Conservation (phyloP, 2,113 vertebrate genomes). For the Sorex araneus region DNA sequence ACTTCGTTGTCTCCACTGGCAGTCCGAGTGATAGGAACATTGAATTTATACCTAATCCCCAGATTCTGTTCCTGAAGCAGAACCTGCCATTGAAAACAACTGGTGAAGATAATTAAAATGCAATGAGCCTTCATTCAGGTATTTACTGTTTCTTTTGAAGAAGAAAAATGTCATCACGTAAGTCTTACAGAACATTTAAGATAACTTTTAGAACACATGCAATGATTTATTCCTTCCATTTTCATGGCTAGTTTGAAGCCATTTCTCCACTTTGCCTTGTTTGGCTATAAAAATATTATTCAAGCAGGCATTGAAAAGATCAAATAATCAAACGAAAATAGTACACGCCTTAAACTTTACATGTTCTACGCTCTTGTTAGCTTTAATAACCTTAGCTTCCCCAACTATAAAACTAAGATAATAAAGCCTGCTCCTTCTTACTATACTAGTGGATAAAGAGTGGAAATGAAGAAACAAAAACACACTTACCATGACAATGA, state of each 20-base stretch:
- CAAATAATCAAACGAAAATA: slow-evolving; percentile 30
- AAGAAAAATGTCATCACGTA: slow-evolving; percentile 68
- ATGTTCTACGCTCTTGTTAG: slow-evolving; percentile 27
- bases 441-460: slow-evolving; percentile 41
- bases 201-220: slow-evolving; percentile 3
- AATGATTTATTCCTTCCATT: slow-evolving; percentile 36
- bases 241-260: slow-evolving; percentile 27
- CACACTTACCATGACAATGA: slow-evolving; percentile 96
- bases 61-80: slow-evolving; percentile 98
- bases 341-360: background rate
- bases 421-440: slow-evolving; percentile 6
- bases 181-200: slow-evolving; percentile 50
- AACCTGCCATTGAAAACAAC: slow-evolving; percentile 93
- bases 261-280: slow-evolving; percentile 57
- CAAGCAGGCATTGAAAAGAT: slow-evolving; percentile 48
- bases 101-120: slow-evolving; percentile 88
- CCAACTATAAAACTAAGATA: slow-evolving; percentile 19
- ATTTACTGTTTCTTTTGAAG: slow-evolving; percentile 62
- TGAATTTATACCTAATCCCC: slow-evolving; percentile 98
- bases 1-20: slow-evolving; percentile 98
- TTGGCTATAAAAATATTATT: slow-evolving; percentile 55
- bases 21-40: slow-evolving; percentile 96
- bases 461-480: slow-evolving; percentile 60
- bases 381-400: slow-evolving; percentile 56
- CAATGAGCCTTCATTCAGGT: slow-evolving; percentile 78